Conservation (phyloP, 2,797 vertebrate species). For the Glossophaga mutica region DNA sequence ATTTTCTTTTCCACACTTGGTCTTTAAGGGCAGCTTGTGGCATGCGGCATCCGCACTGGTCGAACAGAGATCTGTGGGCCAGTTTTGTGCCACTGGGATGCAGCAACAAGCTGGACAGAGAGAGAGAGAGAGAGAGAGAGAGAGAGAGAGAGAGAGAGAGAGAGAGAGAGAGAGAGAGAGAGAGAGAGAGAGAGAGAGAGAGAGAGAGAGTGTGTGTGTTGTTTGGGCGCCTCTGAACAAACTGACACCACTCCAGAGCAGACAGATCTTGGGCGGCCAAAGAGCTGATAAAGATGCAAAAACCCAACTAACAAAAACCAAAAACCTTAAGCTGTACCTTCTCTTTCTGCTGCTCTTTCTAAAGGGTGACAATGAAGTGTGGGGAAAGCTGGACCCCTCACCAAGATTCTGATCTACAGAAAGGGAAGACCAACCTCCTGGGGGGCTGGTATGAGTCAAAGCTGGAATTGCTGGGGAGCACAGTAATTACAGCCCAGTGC, state of each 20-base stretch:
- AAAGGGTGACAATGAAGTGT: neutral
- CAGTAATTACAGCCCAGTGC: neutral
- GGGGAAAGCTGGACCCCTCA: neutral
- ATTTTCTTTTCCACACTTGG: conserved; percentile 39
- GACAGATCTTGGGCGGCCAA: neutral
- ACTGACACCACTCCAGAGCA: neutral
- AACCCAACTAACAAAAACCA: neutral
- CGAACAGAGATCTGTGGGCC: neutral
- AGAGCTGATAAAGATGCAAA: conserved; percentile 29
- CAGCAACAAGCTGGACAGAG: neutral
- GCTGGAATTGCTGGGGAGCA: neutral
- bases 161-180: too few relatives aligned
- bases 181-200: too few relatives aligned
- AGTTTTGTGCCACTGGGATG: neutral
- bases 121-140: too few relatives aligned
- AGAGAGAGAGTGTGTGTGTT: neutral
- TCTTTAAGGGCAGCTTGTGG: conserved; percentile 36
- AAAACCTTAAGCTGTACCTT: neutral
- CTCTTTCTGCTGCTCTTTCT: neutral
- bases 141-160: too few relatives aligned
- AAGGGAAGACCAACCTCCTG: neutral
- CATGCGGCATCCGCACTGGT: neutral
- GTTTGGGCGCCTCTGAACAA: neutral
- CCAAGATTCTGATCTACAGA: neutral
- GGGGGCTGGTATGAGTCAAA: neutral